Conservation (phyloP, 1,140 invertebrate species). For the Aphaenogaster floridana region DNA sequence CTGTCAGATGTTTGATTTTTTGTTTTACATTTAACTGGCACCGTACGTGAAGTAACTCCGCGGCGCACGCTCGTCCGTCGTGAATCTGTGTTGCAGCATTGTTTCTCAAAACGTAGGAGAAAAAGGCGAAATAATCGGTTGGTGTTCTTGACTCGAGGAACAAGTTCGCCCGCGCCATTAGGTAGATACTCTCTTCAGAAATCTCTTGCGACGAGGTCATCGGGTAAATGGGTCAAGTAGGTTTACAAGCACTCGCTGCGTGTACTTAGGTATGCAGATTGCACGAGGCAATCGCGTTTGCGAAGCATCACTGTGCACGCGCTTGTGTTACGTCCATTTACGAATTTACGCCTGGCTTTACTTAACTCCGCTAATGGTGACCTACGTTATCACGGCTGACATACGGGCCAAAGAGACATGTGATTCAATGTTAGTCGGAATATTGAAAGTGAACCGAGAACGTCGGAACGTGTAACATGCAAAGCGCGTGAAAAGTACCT, state of each 20-base stretch:
- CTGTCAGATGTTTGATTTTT: neutral
- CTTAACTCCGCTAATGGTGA: conserved; percentile 20
- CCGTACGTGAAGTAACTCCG: neutral
- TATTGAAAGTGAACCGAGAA: conserved; percentile 22
- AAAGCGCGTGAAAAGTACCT: neutral
- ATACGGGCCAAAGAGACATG: neutral
- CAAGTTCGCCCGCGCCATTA: conserved; percentile 64
- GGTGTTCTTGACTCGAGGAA: conserved; percentile 48
- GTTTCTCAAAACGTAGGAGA: conserved; percentile 10
- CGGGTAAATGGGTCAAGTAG: conserved; percentile 80
- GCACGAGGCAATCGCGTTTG: conserved; percentile 49
- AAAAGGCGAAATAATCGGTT: conserved; percentile 33
- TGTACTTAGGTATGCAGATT: conserved; percentile 74
- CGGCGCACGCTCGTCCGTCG: neutral
- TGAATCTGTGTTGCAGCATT: conserved; percentile 23
- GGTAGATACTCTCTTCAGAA: conserved; percentile 66
- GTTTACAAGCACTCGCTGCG: conserved; percentile 65
- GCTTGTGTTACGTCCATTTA: conserved; percentile 61
- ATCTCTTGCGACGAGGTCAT: conserved; percentile 75
- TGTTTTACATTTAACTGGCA: neutral
- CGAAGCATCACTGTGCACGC: conserved; percentile 42
- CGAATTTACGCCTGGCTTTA: conserved; percentile 59
- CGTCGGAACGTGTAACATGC: neutral
- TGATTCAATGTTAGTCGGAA: conserved; percentile 2
- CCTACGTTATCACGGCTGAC: neutral